Evolutionary conservation across 2,113 vertebrate species (phyloP).

Genomic region (Lophochroa leadbeateri): DNA sequence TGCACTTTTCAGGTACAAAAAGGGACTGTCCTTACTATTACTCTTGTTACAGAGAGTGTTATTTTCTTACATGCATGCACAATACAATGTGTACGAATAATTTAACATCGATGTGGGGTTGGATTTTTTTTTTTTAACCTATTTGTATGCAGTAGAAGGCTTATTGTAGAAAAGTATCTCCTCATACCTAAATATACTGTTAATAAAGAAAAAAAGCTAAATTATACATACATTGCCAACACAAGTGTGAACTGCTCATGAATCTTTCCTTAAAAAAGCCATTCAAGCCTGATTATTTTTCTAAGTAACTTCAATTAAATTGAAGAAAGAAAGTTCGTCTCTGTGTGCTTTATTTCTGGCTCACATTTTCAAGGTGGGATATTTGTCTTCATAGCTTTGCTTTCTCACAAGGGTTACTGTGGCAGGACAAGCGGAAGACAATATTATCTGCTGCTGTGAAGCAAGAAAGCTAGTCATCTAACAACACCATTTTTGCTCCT

Average conservation of each 20-base stretch:
- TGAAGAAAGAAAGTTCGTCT: conserved; percentile 72
- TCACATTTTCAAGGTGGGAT: not conserved
- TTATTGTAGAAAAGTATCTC: conserved; percentile 70
- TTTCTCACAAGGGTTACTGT: not conserved
- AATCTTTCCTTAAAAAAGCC: conserved; percentile 78
- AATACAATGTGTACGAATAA: conserved; percentile 64
- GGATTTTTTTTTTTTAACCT: conserved; percentile 69
- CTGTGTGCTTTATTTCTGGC: conserved; percentile 64
- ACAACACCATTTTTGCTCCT: not conserved
- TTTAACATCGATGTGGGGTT: conserved; percentile 68
- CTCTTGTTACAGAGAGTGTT: conserved; percentile 76
- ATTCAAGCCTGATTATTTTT: conserved; percentile 86
- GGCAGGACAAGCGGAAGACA: not conserved
- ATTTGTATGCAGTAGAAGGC: conserved; percentile 76
- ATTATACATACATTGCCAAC: conserved; percentile 74
- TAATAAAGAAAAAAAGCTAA: conserved; percentile 72
- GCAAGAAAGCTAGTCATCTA: not conserved
- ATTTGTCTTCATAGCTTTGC: not conserved
- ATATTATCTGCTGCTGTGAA: not conserved
- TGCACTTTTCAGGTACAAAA: conserved; percentile 72
- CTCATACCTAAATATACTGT: conserved; percentile 71
- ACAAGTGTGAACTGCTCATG: conserved; percentile 73
- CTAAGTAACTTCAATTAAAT: conserved; percentile 85
- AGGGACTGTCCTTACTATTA: conserved; percentile 68
- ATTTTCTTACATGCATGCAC: conserved; percentile 76